phyloP scores from a whole-genome alignment of 2,888 invertebrate genomes.

The Tigriopus californicus region DNA sequence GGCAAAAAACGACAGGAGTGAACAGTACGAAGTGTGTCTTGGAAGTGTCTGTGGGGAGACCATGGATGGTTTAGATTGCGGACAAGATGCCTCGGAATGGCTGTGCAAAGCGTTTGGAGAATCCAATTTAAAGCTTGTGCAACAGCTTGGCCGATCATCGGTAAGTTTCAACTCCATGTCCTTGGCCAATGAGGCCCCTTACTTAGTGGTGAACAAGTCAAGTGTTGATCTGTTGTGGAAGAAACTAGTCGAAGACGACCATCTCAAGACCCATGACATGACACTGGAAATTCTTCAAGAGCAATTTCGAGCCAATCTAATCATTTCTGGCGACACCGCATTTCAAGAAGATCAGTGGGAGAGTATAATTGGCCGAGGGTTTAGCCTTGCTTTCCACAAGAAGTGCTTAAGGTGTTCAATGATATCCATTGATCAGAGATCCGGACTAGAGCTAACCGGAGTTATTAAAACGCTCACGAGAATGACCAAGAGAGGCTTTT shows the following conservation, averaged over 20 bases:
- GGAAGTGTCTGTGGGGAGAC: constrained; percentile 70
- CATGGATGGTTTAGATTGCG: constrained; percentile 63
- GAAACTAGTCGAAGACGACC: neutral
- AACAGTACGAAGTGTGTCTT: constrained; percentile 33
- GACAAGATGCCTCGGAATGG: constrained; percentile 60
- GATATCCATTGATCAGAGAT: too few relatives aligned
- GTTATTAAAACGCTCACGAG: too few relatives aligned
- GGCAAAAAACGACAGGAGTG: constrained; percentile 16
- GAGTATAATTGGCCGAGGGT: too few relatives aligned
- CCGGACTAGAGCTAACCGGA: too few relatives aligned
- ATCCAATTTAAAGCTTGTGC: constrained; percentile 29
- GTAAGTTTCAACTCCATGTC: constrained; percentile 31
- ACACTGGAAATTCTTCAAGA: neutral
- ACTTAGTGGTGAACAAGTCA: constrained; percentile 16
- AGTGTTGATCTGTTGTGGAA: neutral
- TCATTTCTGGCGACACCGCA: neutral
- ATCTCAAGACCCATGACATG: neutral
- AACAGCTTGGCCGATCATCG: constrained; percentile 3
- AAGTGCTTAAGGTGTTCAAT: too few relatives aligned
- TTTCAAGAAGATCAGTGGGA: neutral
- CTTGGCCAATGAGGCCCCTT: constrained; percentile 45
- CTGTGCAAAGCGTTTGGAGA: constrained; percentile 47
- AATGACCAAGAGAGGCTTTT: too few relatives aligned
- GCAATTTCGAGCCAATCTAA: constrained; percentile 5
- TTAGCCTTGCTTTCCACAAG: too few relatives aligned